Conservation (phyloP, 2,113 vertebrate species). For the Anguilla rostrata region DNA sequence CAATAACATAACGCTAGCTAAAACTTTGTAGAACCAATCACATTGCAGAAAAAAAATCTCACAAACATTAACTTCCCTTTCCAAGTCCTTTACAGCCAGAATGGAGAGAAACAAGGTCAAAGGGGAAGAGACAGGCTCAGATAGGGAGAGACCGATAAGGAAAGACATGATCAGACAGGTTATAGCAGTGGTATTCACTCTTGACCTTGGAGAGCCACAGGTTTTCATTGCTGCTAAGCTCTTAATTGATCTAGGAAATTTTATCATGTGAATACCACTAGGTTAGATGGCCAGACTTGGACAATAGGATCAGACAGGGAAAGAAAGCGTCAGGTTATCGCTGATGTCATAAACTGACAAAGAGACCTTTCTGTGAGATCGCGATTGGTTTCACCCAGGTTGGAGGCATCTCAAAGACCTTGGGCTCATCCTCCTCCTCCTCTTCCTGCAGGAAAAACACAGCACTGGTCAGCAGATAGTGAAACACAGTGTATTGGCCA, state of each 20-base stretch:
- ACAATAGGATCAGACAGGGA: background rate
- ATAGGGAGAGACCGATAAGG: background rate
- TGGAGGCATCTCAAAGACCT: conserved; percentile 75
- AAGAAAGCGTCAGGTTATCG: background rate
- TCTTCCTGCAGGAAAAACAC: conserved; percentile 57
- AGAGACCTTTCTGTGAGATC: conserved; percentile 73
- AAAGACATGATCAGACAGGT: background rate
- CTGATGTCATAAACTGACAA: background rate
- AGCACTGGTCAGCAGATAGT: background rate
- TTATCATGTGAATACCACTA: background rate
- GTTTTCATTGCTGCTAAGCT: background rate
- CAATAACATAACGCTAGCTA: background rate
- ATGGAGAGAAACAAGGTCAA: too few species aligned
- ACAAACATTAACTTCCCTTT: too few species aligned
- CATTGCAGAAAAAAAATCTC: too few species aligned
- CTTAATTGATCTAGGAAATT: background rate
- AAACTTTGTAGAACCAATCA: too few species aligned
- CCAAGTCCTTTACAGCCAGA: too few species aligned
- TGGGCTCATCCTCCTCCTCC: conserved; percentile 49
- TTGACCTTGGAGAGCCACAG: background rate
- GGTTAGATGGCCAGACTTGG: background rate
- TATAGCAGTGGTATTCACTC: background rate
- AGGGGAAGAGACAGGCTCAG: background rate
- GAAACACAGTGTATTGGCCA: background rate
- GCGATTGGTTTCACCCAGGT: conserved; percentile 79